These are phyloP conservation scores for Oreortyx pictus DNA, from an alignment of 2,797 vertebrate genomes.

Conservation along the genomic window DNA sequence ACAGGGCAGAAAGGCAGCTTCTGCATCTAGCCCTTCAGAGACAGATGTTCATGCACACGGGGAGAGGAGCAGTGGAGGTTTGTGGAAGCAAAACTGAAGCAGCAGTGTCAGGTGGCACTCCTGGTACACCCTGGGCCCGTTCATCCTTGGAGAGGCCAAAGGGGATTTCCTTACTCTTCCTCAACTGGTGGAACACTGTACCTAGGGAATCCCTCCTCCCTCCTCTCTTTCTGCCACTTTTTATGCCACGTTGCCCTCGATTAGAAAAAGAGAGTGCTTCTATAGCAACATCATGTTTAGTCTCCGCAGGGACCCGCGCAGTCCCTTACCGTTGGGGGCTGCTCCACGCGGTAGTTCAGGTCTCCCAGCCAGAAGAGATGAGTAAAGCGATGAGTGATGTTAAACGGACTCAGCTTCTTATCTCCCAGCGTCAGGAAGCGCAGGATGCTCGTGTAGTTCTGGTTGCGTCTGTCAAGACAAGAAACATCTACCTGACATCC, in stretches of 20 bases:
- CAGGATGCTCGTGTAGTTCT: slow-evolving; percentile 94
- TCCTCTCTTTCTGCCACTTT: background rate
- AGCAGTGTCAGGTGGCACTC: background rate
- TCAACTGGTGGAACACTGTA: background rate
- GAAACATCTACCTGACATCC: slow-evolving; percentile 40
- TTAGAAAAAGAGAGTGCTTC: background rate
- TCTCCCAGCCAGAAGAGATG: slow-evolving; percentile 99
- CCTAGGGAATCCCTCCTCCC: background rate
- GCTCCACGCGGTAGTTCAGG: slow-evolving; percentile 94
- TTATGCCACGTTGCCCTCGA: background rate
- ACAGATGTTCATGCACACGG: background rate
- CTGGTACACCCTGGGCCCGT: background rate
- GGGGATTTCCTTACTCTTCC: background rate
- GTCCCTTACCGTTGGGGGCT: slow-evolving; percentile 80
- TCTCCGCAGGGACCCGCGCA: background rate
- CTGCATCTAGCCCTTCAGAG: background rate
- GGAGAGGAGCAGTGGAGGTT: background rate
- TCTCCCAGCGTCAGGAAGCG: slow-evolving; percentile 94
- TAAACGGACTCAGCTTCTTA: slow-evolving; percentile 94
- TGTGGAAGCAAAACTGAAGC: background rate
- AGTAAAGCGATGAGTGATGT: slow-evolving; percentile 95
- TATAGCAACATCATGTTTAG: background rate
- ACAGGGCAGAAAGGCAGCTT: background rate
- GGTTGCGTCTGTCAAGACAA: slow-evolving; percentile 89
- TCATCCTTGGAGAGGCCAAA: background rate